A percentile compares a stretch with the other conserved stretches of the same genome.
These are phyloP conservation scores for Stenotaenia linearis DNA, from an alignment of 2,888 invertebrate species.

Conservation along the genomic window DNA sequence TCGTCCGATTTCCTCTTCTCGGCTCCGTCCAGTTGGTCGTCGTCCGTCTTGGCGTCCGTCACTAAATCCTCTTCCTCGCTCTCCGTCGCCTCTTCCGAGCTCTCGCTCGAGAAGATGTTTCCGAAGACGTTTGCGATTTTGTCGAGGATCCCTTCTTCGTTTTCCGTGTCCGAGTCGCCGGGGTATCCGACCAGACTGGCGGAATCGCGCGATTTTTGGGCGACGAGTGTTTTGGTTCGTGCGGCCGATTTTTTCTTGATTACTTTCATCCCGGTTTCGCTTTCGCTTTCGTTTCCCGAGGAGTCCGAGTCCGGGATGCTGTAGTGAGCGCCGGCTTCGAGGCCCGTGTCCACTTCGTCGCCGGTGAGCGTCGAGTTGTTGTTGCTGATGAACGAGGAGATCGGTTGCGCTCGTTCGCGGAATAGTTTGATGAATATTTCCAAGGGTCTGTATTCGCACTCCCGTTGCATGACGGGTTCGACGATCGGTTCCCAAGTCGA, in stretches of 20 bases:
- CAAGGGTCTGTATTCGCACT: constrained; percentile 65
- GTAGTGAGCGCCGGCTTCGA: constrained; percentile 42
- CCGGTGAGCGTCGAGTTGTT: constrained; percentile 42
- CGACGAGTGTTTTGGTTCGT: constrained; percentile 29
- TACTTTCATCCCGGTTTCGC: constrained; percentile 47
- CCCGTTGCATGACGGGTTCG: constrained; percentile 64
- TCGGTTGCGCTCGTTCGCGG: constrained; percentile 37
- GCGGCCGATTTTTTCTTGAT: constrained; percentile 39
- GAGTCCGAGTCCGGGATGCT: constrained; percentile 39
- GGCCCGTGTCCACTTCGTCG: constrained; percentile 45
- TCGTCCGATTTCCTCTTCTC: constrained; percentile 43
- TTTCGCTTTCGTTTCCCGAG: constrained; percentile 45
- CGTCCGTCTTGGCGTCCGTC: constrained; percentile 41
- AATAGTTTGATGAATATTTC: constrained; percentile 58
- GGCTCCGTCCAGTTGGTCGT: constrained; percentile 36
- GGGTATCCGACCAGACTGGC: constrained; percentile 38
- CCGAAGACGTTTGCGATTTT: constrained; percentile 66
- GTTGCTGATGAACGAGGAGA: constrained; percentile 36
- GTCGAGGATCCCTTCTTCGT: constrained; percentile 63
- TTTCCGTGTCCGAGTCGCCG: constrained; percentile 65
- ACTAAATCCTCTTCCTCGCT: constrained; percentile 44
- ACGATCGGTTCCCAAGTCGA: constrained; percentile 77
- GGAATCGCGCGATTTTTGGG: constrained; percentile 39
- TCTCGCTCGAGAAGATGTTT: constrained; percentile 67
- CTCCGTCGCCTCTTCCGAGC: constrained; percentile 55